phyloP scores from a whole-genome alignment of 2,888 invertebrate species.

The Nezara viridula region DNA sequence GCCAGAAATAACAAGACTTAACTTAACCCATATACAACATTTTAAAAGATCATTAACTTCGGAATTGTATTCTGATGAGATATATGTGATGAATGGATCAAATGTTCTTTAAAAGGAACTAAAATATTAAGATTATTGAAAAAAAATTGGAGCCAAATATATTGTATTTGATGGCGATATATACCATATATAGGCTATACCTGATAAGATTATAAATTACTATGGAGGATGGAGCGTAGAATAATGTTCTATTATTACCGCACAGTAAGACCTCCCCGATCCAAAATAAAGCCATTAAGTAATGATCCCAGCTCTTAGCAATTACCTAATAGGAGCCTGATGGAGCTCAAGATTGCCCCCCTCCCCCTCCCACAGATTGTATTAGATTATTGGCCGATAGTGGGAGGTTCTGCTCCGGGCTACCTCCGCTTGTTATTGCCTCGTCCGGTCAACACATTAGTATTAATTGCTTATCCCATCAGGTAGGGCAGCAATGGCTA shows the following conservation, averaged over 20 bases:
- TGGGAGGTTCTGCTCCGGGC: background rate
- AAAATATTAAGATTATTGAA: too few relatives aligned
- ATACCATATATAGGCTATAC: background rate
- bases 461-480: slow-evolving; percentile 33
- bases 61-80: too few relatives aligned
- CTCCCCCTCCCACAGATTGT: background rate
- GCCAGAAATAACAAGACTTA: too few relatives aligned
- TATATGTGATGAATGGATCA: too few relatives aligned
- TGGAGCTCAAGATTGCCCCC: slow-evolving; percentile 12
- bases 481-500: background rate
- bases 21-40: too few relatives aligned
- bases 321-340: slow-evolving; percentile 26
- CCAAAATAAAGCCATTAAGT: slow-evolving; percentile 45
- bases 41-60: too few relatives aligned
- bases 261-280: background rate
- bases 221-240: background rate
- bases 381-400: slow-evolving; percentile 27
- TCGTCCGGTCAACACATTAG: slow-evolving; percentile 5
- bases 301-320: slow-evolving; percentile 27
- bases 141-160: too few relatives aligned
- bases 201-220: background rate
- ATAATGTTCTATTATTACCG: background rate
- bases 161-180: too few relatives aligned
- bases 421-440: background rate
- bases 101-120: too few relatives aligned